Evolutionary conservation across 1,140 invertebrate genomes (phyloP), one percentile per base, ranked within the genome.

Genomic region (Microplitis mediator): DNA sequence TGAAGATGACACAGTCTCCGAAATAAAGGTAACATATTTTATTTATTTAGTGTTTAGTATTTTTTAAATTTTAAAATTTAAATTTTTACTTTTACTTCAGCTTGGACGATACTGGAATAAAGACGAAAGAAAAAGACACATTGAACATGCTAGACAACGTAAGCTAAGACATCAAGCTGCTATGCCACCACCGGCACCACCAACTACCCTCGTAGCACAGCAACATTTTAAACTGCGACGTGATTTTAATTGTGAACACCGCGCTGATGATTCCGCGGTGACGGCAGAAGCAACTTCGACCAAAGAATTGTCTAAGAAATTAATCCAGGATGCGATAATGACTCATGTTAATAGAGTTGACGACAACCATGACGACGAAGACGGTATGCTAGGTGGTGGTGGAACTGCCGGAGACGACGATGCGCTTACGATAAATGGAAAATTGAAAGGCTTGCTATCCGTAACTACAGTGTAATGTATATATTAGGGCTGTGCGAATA

Each of bases 1-100:
- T 1, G 94, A 95, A 80, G 94, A 95, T 79, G 94, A 95, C 77
- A 92, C 93, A 11, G 89, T 93, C 81, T 94, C 93, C 14, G 94
- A 95, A 79, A 87, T 95, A 64, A 95, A 95, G 85, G 89, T 90
- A 80, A 23, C 23, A 62, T 34, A 3, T 5, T 23, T 52, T 34
- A 3, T 5, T 23, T 52, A 45, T 54, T 61, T 8, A 32, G 9
- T 52, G 4, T 56, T 52, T 23, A 36, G n/a, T 13, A 23, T 36
- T 13, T 23, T 51, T n/a, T 35, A 36, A 39, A 39, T 14, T 54
- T 51, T 16, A 64, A 63, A 58, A 76, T 36, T 61, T 52, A 8
- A 66, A 45, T 56, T n/a, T 16, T 23, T 63, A 39, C 56, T 67
- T 16, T 58, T 73, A 13, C 23, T 23, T 23, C 77, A 90, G 89